phyloP scores from a whole-genome alignment of 2,113 vertebrate species.

The Fulica atra region DNA sequence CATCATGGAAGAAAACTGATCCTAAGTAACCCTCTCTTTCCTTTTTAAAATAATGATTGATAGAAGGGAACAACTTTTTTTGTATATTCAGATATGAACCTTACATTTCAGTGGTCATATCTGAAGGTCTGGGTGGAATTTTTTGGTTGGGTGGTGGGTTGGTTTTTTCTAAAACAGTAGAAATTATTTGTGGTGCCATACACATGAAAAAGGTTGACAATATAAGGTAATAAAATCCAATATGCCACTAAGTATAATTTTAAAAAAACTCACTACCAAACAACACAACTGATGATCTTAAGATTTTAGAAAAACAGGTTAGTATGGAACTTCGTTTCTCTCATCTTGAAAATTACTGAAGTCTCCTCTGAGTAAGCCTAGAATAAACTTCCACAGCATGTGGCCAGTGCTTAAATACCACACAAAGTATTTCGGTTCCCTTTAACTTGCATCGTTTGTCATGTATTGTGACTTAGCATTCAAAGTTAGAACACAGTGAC shows the following conservation, averaged over 20 bases:
- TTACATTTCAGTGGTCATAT: background rate
- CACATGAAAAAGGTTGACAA: background rate
- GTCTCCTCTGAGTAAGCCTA: background rate
- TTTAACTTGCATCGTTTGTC: background rate
- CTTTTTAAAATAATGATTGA: background rate
- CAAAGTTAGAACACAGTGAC: background rate
- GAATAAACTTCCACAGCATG: background rate
- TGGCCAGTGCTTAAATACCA: background rate
- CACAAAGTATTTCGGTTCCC: background rate
- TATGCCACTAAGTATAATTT: background rate
- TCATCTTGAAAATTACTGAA: background rate
- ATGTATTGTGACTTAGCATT: background rate
- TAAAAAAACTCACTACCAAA: background rate
- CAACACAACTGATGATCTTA: background rate
- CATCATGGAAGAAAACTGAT: background rate
- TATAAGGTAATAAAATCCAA: background rate
- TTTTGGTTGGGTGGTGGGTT: no score
- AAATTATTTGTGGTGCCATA: background rate
- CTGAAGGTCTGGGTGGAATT: background rate
- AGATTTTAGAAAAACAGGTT: background rate
- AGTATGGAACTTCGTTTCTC: background rate
- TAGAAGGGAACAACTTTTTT: background rate
- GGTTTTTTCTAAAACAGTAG: background rate
- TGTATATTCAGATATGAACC: background rate
- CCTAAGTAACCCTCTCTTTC: background rate